phyloP scores from a whole-genome alignment of 2,797 vertebrate genomes.

The Adelosebastes latens region DNA sequence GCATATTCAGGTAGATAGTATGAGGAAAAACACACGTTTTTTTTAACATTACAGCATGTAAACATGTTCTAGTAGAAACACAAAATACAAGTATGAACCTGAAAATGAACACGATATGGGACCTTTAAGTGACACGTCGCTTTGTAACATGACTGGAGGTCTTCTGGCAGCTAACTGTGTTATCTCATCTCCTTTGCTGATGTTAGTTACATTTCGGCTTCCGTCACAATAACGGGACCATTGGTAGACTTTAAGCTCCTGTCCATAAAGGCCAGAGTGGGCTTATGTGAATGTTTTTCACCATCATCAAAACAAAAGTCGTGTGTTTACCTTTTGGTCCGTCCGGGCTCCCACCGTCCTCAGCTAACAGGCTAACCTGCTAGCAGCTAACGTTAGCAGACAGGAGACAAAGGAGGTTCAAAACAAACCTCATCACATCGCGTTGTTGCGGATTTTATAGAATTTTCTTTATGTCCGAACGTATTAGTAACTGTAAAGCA shows the following conservation, averaged over 20 bases:
- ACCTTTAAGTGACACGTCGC: background rate
- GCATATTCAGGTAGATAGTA: no score
- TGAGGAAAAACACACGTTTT: no score
- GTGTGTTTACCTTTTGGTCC: conserved; percentile 46
- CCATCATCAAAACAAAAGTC: background rate
- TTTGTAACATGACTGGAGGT: background rate
- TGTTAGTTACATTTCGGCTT: background rate
- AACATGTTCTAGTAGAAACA: no score
- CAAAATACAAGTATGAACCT: no score
- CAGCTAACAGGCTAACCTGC: conserved; percentile 47
- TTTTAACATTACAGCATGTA: no score
- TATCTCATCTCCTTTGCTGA: background rate
- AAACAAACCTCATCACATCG: background rate
- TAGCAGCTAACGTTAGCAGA: conserved; percentile 30
- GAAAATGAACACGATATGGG: no score
- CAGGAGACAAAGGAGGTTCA: conserved; percentile 6
- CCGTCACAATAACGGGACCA: background rate
- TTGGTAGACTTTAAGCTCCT: background rate
- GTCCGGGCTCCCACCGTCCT: conserved; percentile 1
- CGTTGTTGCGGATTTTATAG: fast-evolving
- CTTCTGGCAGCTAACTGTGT: background rate
- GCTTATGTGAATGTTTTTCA: no score
- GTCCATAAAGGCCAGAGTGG: fast-evolving
- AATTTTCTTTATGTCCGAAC: fast-evolving
- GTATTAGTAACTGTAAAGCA: fast-evolving